phyloP scores from a whole-genome alignment of 1,140 invertebrate species.

The Plodia interpunctella region DNA sequence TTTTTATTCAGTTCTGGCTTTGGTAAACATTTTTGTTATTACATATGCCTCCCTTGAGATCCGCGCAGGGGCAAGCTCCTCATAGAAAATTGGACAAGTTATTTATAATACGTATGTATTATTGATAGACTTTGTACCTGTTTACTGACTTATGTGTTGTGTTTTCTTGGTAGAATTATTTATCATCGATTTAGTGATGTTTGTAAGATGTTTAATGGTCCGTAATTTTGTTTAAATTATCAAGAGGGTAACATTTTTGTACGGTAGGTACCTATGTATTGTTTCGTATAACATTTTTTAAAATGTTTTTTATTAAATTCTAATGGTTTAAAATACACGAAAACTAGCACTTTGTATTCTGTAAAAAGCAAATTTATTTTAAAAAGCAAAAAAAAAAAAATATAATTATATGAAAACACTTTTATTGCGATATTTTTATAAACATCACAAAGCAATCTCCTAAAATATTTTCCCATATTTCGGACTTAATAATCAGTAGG shows the following conservation, averaged over 20 bases:
- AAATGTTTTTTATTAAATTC: too few species aligned
- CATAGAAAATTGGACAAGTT: slow-evolving; percentile 38
- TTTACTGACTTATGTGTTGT: slow-evolving; percentile 15
- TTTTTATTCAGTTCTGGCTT: slow-evolving; percentile 64
- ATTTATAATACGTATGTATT: slow-evolving; percentile 39
- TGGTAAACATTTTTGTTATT: slow-evolving; percentile 72
- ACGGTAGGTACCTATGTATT: too few species aligned
- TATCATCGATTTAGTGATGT: neutral
- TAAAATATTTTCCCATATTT: neutral
- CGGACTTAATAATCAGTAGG: neutral
- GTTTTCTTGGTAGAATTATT: slow-evolving; percentile 2
- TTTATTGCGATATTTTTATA: too few species aligned
- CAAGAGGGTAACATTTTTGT: too few species aligned
- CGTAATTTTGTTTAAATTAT: neutral
- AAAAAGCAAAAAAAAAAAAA: too few species aligned
- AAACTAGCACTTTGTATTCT: too few species aligned
- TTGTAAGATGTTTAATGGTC: neutral
- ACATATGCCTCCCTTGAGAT: slow-evolving; percentile 28
- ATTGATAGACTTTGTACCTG: slow-evolving; percentile 26
- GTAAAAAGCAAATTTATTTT: too few species aligned
- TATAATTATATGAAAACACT: too few species aligned
- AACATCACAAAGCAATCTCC: neutral
- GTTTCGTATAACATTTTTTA: too few species aligned
- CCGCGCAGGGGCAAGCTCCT: slow-evolving; percentile 29
- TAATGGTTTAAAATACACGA: too few species aligned